These are phyloP conservation scores for Phthorimaea operculella DNA, from an alignment of 1,140 invertebrate species.

Conservation along the genomic window DNA sequence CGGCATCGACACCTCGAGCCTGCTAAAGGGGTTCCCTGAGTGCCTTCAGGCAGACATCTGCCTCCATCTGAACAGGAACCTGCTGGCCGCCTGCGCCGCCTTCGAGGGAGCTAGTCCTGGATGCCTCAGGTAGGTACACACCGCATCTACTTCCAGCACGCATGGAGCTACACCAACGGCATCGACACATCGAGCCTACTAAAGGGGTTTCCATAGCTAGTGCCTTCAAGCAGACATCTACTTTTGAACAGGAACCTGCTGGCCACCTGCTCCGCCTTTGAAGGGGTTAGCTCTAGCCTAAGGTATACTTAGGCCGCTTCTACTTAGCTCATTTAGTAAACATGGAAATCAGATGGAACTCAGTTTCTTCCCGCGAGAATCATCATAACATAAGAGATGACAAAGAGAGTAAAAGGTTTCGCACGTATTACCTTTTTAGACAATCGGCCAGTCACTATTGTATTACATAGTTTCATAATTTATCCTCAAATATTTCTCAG, in stretches of 20 bases:
- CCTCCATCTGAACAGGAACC: conserved; percentile 95
- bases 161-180: conserved; percentile 99
- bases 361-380: no score
- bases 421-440: no score
- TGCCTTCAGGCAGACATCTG: conserved; percentile 99
- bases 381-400: no score
- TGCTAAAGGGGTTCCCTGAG: conserved; percentile 98
- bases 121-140: conserved; percentile 98
- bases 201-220: conserved; percentile 98
- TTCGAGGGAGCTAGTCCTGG: conserved; percentile 97
- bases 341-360: no score
- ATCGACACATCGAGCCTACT: conserved; percentile 98
- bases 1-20: conserved; percentile 97
- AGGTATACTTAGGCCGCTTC: no score
- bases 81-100: conserved; percentile 93
- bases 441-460: no score
- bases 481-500: no score
- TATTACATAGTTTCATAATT: no score
- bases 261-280: conserved; percentile 93
- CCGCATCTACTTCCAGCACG: conserved; percentile 98
- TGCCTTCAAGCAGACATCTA: conserved; percentile 99
- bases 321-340: no score
- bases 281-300: conserved; percentile 94
- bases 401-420: no score
- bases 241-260: conserved; percentile 95